Evolutionary conservation across 2,888 invertebrate species (phyloP).

Genomic region (Tryphoninae sp.): DNA sequence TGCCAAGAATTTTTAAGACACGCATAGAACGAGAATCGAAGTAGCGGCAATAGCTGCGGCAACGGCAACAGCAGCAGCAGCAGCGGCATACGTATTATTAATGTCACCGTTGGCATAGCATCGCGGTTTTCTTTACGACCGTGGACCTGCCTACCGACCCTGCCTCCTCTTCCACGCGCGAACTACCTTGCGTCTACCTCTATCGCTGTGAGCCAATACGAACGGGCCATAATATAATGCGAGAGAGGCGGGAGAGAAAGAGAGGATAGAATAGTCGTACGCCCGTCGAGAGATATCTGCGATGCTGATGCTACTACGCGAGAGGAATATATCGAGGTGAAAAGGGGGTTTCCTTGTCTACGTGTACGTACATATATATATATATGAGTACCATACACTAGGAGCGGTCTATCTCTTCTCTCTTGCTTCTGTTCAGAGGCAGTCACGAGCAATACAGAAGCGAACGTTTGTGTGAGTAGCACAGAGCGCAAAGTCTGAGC

Average conservation of each 20-base stretch:
- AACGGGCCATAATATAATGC: conserved; percentile 55
- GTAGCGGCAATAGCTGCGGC: conserved; percentile 47
- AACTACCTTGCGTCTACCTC: conserved; percentile 53
- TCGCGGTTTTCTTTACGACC: conserved; percentile 64
- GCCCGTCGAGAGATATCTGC: conserved; percentile 50
- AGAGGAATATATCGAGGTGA: conserved; percentile 28
- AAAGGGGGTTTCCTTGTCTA: conserved; percentile 24
- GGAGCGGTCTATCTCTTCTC: conserved; percentile 39
- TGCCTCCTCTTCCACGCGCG: conserved; percentile 46
- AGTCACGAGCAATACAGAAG: conserved; percentile 55
- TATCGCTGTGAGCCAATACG: conserved; percentile 56
- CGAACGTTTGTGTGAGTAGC: conserved; percentile 21
- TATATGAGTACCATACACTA: conserved; percentile 11
- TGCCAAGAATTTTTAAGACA: conserved; percentile 49
- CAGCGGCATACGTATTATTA: conserved; percentile 63
- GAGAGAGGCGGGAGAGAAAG: conserved; percentile 20
- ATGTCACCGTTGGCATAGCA: conserved; percentile 62
- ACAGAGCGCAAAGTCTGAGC: background rate
- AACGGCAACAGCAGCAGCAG: conserved; percentile 24
- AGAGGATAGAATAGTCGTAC: conserved; percentile 54
- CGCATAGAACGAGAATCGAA: conserved; percentile 51
- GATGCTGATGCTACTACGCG: conserved; percentile 50
- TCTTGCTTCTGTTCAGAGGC: conserved; percentile 57
- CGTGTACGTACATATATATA: background rate
- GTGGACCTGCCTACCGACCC: conserved; percentile 62